phyloP scores from a whole-genome alignment of 2,797 vertebrate species.

The Clarias platycephalus region DNA sequence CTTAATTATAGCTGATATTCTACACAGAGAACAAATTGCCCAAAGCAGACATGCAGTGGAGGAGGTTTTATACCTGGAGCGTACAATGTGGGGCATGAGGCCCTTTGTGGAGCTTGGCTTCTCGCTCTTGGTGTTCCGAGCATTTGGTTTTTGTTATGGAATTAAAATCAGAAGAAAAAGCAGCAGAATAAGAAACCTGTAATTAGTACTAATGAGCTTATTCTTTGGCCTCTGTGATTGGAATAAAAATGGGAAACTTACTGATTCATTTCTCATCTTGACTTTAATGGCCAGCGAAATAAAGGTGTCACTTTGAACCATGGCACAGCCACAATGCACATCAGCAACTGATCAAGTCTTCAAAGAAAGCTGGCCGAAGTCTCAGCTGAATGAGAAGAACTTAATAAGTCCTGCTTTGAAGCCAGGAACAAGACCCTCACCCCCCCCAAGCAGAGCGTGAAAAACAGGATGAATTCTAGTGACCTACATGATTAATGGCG shows the following conservation, averaged over 20 bases:
- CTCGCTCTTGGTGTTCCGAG: conserved; percentile 42
- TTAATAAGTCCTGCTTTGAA: conserved; percentile 77
- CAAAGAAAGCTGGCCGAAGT: conserved; percentile 69
- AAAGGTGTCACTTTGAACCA: conserved; percentile 74
- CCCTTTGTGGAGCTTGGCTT: conserved; percentile 36
- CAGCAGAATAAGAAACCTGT: conserved; percentile 65
- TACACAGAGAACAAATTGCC: conserved; percentile 51
- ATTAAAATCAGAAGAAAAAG: conserved; percentile 64
- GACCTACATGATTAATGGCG: conserved; percentile 74
- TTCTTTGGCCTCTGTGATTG: conserved; percentile 61
- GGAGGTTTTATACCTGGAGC: conserved; percentile 48
- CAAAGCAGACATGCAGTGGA: conserved; percentile 40
- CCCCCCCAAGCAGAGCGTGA: conserved; percentile 62
- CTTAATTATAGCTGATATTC: conserved; percentile 54
- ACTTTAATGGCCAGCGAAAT: conserved; percentile 70
- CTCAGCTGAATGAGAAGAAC: conserved; percentile 67
- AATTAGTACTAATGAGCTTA: conserved; percentile 74
- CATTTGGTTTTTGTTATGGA: conserved; percentile 59
- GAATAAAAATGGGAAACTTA: conserved; percentile 71
- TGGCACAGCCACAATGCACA: conserved; percentile 61
- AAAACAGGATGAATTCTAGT: conserved; percentile 66
- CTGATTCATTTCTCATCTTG: conserved; percentile 55
- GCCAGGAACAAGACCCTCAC: conserved; percentile 53
- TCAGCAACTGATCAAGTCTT: conserved; percentile 77
- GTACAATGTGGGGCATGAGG: conserved; percentile 47